Evolutionary conservation across 2,113 vertebrate species (phyloP).

Genomic region (Spea multiplicata): DNA sequence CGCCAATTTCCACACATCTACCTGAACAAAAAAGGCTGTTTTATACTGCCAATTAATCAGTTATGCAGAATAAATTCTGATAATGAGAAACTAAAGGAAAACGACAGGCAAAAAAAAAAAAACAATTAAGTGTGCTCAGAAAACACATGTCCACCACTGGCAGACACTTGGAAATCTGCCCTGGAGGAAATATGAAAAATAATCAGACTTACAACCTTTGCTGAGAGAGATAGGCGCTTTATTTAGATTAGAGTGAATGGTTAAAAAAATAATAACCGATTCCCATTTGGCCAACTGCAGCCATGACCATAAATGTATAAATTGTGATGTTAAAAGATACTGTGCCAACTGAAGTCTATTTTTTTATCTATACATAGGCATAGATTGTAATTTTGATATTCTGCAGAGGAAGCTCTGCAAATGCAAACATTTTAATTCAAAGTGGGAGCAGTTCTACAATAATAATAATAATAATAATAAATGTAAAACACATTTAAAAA

Average conservation of each 20-base stretch:
- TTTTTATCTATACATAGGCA: too few species aligned
- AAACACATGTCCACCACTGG: not conserved
- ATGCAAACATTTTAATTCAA: too few species aligned
- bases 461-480: too few species aligned
- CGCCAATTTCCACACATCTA: not conserved
- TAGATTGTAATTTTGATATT: too few species aligned
- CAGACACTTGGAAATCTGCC: not conserved
- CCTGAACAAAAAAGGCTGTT: not conserved
- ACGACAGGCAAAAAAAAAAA: not conserved
- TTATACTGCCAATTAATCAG: not conserved
- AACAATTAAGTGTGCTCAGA: not conserved
- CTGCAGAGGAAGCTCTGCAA: too few species aligned
- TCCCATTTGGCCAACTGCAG: not conserved
- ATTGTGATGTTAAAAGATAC: not conserved
- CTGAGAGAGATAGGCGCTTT: not conserved
- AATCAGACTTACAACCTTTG: not conserved
- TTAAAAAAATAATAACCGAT: not conserved
- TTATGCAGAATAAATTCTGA: not conserved
- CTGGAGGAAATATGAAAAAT: not conserved
- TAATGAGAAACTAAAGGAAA: not conserved
- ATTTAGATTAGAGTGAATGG: not conserved
- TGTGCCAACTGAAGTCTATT: too few species aligned
- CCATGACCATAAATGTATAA: not conserved
- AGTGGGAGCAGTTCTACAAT: too few species aligned
- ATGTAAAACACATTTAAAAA: too few species aligned